Base-by-base conservation (phyloP, 1,140 invertebrate species). In the Potamilus streckersoni region DNA sequence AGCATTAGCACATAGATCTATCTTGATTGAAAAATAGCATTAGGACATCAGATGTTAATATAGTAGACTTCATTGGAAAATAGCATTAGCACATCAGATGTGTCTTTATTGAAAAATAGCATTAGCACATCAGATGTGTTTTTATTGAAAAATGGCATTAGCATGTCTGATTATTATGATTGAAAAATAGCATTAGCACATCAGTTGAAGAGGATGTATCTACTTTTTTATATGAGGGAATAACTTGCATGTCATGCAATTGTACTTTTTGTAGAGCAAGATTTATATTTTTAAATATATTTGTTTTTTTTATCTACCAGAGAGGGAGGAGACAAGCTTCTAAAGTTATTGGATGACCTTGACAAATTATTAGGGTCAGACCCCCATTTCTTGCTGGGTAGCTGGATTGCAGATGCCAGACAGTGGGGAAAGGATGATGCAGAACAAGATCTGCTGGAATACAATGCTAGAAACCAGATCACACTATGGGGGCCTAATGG, bases 381-480 rank as follows among this genome's bases (percentile, higher is more conserved):
- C 84, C 79, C 88, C 31, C 90, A 93, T 74, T 98, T 96, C 84
- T 88, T 95, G 5, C 83, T 96, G 0, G 93, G 93, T 0, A 86
- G 73, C 2, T 98, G 96, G 96, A 76, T 97, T n/a, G 80, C 91
- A 59, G 90, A 90, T 84, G 94, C 95, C 0, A 93, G 93, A 85
- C 83, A 74, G 56, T 83, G 92, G 61, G 93, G 91, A 0, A 86
- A 79, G 0, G 89, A 85, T 57, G 92, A 93, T 76, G 62, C 85
- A 0, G 69, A 87, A 88, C 92, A 94, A 80, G 86, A 83, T 71
- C 81, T 89, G 56, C 89, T 93, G 19, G 94, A 96, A 85, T 94
- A 94, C 81, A 97, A 98, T 90, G 96, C 96, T 0, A 92, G 94
- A 57, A 97, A 97, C 91, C 96, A 98, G 87, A 94, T 98, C 27